Evolutionary conservation across 2,888 invertebrate genomes (phyloP).

Genomic region (Herminia tarsipennalis): DNA sequence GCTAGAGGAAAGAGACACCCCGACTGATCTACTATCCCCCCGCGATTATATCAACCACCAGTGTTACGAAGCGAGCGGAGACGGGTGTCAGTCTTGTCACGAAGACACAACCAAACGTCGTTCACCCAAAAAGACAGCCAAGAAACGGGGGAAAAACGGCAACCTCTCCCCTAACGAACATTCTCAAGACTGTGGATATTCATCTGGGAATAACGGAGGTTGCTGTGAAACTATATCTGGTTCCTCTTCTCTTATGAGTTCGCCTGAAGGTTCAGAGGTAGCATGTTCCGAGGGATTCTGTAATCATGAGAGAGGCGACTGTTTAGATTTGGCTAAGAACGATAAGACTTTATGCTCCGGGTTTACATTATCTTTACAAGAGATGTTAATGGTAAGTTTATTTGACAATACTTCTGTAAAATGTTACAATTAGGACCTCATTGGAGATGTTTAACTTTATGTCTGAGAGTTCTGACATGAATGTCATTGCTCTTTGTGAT

Average conservation of each 20-base stretch:
- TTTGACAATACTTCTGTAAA: no score
- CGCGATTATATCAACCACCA: slow-evolving; percentile 60
- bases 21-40: slow-evolving; percentile 71
- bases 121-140: slow-evolving; percentile 71
- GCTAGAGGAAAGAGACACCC: slow-evolving; percentile 74
- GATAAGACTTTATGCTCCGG: slow-evolving; percentile 77
- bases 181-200: slow-evolving; percentile 95
- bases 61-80: slow-evolving; percentile 65
- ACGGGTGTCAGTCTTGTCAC: slow-evolving; percentile 78
- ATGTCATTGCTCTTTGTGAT: no score
- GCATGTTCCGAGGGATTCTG: slow-evolving; percentile 96
- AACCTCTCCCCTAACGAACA: slow-evolving; percentile 88
- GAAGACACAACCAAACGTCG: slow-evolving; percentile 72
- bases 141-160: slow-evolving; percentile 79
- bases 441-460: no score
- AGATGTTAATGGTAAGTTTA: slow-evolving; percentile 91
- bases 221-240: slow-evolving; percentile 88
- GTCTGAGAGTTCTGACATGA: no score
- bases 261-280: slow-evolving; percentile 95
- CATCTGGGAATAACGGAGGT: slow-evolving; percentile 92
- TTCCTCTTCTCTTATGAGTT: slow-evolving; percentile 92
- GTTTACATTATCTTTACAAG: slow-evolving; percentile 88
- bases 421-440: no score
- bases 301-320: slow-evolving; percentile 88
- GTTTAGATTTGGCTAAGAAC: slow-evolving; percentile 70